Base-by-base conservation (phyloP, 2,888 invertebrate species). In the Phasia obesa region DNA sequence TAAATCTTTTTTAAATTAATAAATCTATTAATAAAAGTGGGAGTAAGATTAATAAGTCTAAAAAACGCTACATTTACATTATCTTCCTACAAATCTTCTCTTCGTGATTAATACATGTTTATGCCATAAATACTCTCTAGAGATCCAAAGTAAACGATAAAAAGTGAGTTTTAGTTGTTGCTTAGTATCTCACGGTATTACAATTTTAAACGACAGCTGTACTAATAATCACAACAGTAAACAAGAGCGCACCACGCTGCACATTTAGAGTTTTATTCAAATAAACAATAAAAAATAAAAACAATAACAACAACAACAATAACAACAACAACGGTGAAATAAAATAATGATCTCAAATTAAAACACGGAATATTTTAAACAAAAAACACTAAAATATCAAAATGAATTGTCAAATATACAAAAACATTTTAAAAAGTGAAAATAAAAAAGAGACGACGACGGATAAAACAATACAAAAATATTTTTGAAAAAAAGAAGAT, bases 321-420 rank as follows among this genome's bases (percentile, higher is more conserved):
- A 59, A 35, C 4, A n/a, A 2, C 57, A 23, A 31, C 31, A 31
- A 35, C 11, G 9, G 11, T 11, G 53, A 65, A 38, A 21, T 0
- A 55, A 38, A 25, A 67, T 19, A 60, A 65, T 78, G 75, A 83
- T 83, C 75, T 79, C 75, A 73, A 79, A 79, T 62, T 47, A 60
- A 79, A 83, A 44, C 59, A 70, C 57, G 49, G n/a, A 69, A 77
- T 60, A 5, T 51, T 49, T 65, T 71, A 7, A 51, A 65, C n/a
- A 27, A 38, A 64, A 70, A 47, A 59, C 35, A 42, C 1, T 13
- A 38, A 55, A 49, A 57, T 49, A 38, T 17, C 11, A 42, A 55
- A 47, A 65, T n/a, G 15, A 25, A 47, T 31, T 60, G 25, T 44
- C 38, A 62, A 75, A 57, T 35, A 27, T 49, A 47, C 11, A 62